phyloP scores from a whole-genome alignment of 2,797 vertebrate species.

The Gallinago nigripennis region DNA sequence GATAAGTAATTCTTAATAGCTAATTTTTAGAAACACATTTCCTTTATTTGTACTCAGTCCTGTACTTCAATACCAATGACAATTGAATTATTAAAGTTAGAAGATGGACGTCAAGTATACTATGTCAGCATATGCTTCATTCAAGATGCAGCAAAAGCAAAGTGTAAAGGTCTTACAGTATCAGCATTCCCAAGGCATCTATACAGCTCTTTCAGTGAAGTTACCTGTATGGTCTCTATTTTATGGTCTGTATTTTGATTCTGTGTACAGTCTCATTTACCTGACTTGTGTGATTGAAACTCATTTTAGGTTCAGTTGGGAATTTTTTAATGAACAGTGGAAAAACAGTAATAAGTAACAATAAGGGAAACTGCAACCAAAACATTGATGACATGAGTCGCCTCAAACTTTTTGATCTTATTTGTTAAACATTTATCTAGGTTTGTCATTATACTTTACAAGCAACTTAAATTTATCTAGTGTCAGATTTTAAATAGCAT shows the following conservation, averaged over 20 bases:
- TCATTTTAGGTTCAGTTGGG: not conserved
- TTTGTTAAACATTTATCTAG: not conserved
- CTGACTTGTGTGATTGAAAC: rapidly evolving
- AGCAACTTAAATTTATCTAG: slow-evolving; percentile 1
- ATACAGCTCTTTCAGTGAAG: not conserved
- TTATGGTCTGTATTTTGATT: not conserved
- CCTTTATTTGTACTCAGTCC: not conserved
- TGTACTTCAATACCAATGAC: not conserved
- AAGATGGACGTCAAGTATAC: not conserved
- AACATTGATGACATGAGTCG: not conserved
- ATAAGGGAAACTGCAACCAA: not conserved
- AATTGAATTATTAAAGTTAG: not conserved
- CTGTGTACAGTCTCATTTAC: not conserved
- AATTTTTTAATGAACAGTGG: not conserved
- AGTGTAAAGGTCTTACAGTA: not conserved
- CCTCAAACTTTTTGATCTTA: not conserved
- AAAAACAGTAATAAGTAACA: not conserved
- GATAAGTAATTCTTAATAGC: not conserved
- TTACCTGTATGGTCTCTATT: rapidly evolving
- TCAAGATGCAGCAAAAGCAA: not conserved
- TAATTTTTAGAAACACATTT: not conserved
- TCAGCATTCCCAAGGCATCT: not conserved
- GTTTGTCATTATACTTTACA: not conserved
- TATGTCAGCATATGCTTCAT: rapidly evolving
- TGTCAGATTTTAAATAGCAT: not conserved